Conservation (phyloP, 2,797 vertebrate species). For the Lagodon rhomboides region DNA sequence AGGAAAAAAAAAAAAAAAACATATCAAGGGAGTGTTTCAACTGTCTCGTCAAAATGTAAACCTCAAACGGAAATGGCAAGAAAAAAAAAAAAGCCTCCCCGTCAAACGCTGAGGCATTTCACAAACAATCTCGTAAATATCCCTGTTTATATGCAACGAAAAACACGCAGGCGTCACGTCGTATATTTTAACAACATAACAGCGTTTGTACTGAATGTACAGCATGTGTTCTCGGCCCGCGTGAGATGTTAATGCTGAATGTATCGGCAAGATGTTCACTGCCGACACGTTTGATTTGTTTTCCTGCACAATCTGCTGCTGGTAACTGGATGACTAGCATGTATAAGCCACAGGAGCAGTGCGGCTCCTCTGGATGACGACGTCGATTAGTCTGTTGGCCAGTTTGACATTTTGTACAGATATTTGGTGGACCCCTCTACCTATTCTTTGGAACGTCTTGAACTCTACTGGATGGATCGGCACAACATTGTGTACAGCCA, state of each 20-base stretch:
- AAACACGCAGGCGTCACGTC: neutral
- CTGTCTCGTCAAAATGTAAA: constrained; percentile 30
- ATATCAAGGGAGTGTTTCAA: constrained; percentile 23
- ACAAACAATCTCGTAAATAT: constrained; percentile 4
- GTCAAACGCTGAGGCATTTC: constrained; percentile 15
- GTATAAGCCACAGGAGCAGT: neutral
- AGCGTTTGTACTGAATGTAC: neutral
- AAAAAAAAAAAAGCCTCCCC: neutral
- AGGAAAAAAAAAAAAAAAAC: constrained; percentile 7
- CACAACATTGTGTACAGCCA: neutral
- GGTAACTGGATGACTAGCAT: neutral
- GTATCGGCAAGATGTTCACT: neutral
- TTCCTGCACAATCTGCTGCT: neutral
- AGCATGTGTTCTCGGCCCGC: neutral
- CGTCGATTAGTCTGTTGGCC: neutral
- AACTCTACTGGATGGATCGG: neutral
- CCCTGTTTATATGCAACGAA: neutral
- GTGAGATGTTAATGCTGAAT: neutral
- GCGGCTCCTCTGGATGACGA: neutral
- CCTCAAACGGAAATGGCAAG: neutral
- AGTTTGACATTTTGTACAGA: neutral
- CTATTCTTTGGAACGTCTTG: neutral
- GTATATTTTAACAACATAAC: neutral
- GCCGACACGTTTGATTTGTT: neutral
- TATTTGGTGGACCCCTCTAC: neutral